Base-by-base conservation (phyloP, 2,113 vertebrate genomes). In the Cygnus buccinator region DNA sequence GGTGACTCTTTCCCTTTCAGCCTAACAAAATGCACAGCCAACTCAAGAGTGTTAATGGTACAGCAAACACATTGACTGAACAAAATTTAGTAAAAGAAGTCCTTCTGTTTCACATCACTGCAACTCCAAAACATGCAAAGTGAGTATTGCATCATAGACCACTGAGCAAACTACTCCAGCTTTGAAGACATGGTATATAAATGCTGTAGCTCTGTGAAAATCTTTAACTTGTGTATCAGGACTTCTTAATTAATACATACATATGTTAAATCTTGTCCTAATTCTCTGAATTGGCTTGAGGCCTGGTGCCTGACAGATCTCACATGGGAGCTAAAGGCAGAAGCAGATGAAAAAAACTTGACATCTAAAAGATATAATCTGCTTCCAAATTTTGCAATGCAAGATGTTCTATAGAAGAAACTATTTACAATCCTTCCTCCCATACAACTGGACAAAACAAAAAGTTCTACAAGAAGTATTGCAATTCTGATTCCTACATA, bases 371-470 rank as follows among this genome's bases (percentile, higher is more conserved):
- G 58, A 85, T n/a, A 31, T 26, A 75, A 46, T 73, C 67, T 86
- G 54, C 54, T 86, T 94, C 79, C 85, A 94, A 80, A 43, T 58
- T 86, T 80, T 93, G n/a, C 67, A 85, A 39, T 48, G 35, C 58
- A 81, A 85, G 75, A 78, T 58, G 39, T 83, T 76, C 76, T 89
- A 20, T 7, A 79, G 54, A 15, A 87, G 63, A 85, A 97, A 93
- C 48, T 90, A 76, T 85, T 93, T 87, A 95, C 90, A 95, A 74
- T 71, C 43, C 61, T 74, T 67, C n/a, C 74, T 89, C 59, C 90
- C 33, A 61, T 35, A 33, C 33, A 39, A 72, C 54, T 80, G 39
- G 44, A 76, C 28, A 19, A 44, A 78, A 75, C 58, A 52, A 35
- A 22, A 52, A 35, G n/a, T 87, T 94, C 70, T 87, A 95, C 73